These are phyloP conservation scores for Agapornis roseicollis DNA, from an alignment of 2,113 vertebrate species.

Conservation along the genomic window DNA sequence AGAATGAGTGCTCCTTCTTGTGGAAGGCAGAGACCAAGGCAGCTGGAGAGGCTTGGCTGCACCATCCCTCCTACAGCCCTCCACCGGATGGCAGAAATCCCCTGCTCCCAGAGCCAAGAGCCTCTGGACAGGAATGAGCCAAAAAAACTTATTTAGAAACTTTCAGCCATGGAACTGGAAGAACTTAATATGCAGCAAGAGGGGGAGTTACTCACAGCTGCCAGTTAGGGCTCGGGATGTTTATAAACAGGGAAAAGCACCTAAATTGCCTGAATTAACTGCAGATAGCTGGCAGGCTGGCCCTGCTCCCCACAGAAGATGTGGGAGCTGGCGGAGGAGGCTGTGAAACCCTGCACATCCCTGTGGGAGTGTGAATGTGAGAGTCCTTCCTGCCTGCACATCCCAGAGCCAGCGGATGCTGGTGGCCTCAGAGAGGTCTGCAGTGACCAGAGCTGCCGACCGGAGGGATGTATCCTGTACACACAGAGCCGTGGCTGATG, in stretches of 20 bases:
- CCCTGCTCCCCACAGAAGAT: background rate
- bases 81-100: background rate
- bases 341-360: background rate
- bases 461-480: background rate
- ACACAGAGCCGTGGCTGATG: background rate
- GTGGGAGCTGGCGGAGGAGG: background rate
- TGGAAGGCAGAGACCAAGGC: background rate
- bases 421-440: background rate
- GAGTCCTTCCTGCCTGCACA: background rate
- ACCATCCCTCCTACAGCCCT: background rate
- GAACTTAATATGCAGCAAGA: background rate
- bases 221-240: background rate
- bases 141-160: background rate
- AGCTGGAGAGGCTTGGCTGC: background rate
- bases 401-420: fast-evolving
- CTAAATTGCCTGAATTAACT: background rate
- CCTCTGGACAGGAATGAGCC: background rate
- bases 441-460: background rate
- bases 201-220: background rate
- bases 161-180: background rate
- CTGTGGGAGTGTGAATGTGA: background rate
- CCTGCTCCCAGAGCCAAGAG: background rate
- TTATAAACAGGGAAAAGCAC: background rate
- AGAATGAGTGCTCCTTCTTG: background rate
- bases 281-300: background rate